Conservation (phyloP, 2,797 vertebrate genomes). For the Potorous gilbertii region DNA sequence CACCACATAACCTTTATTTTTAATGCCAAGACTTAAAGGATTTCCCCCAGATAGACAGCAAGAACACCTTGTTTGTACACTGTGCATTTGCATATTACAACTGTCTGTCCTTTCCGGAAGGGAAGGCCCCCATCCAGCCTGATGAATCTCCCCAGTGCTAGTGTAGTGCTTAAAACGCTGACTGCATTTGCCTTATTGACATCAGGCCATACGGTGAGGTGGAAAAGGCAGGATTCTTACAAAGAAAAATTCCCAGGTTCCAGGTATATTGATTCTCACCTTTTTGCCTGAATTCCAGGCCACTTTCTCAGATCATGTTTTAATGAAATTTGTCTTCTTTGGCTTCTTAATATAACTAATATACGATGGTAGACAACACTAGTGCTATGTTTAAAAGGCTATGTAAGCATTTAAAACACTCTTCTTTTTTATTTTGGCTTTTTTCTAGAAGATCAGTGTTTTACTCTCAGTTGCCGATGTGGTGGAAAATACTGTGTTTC, state of each 20-base stretch:
- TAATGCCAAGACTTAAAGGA: neutral
- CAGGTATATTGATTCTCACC: neutral
- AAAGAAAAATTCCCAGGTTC: neutral
- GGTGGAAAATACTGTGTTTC: slow-evolving; percentile 85
- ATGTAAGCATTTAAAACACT: neutral
- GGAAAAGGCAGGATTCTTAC: neutral
- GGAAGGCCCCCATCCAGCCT: neutral
- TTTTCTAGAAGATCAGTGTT: slow-evolving; percentile 83
- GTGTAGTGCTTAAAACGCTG: neutral
- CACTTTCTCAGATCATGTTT: slow-evolving; percentile 20
- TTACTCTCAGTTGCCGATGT: slow-evolving; percentile 85
- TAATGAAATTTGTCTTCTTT: slow-evolving; percentile 28
- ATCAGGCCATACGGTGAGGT: neutral
- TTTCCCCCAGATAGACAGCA: neutral
- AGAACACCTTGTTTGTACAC: neutral
- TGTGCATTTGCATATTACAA: neutral
- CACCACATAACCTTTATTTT: neutral
- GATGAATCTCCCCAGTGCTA: neutral
- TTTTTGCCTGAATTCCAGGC: neutral
- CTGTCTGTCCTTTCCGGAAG: neutral
- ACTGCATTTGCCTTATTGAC: neutral
- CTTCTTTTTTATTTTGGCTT: slow-evolving; percentile 20
- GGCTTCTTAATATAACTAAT: neutral
- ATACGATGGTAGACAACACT: neutral
- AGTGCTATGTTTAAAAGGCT: neutral